phyloP scores from a whole-genome alignment of 2,113 vertebrate genomes.

The Ctenomys sociabilis region DNA sequence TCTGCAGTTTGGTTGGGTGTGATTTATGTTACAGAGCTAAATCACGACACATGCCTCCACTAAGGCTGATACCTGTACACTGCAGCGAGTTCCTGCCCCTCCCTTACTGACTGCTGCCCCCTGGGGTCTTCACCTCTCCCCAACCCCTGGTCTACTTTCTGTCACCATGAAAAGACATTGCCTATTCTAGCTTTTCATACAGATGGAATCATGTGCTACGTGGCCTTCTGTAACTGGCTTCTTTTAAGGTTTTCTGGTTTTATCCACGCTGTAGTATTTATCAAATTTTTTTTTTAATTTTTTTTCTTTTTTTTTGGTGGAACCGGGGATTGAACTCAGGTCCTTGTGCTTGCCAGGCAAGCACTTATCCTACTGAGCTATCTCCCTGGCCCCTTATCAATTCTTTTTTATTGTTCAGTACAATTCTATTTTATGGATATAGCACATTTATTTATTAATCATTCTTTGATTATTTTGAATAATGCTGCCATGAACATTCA shows the following conservation, averaged over 20 bases:
- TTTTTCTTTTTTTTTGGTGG: too few species aligned
- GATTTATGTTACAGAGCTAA: background rate
- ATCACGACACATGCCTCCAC: background rate
- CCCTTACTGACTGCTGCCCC: background rate
- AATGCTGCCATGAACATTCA: background rate
- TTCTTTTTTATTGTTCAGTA: constrained; percentile 25
- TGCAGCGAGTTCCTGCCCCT: background rate
- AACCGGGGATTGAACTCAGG: too few species aligned
- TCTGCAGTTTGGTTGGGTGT: background rate
- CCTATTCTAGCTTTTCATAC: background rate
- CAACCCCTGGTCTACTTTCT: background rate
- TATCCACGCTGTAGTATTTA: background rate
- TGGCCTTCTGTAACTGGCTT: background rate
- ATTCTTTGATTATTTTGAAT: background rate
- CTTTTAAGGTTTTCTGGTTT: background rate
- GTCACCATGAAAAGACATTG: background rate
- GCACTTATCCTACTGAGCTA: too few species aligned
- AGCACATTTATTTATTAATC: background rate
- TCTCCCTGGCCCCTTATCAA: too few species aligned
- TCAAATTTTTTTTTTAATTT: constrained; percentile 14
- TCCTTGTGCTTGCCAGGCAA: too few species aligned
- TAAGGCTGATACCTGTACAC: background rate
- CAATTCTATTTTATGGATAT: background rate
- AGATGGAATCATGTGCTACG: background rate
- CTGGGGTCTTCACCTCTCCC: background rate